Conservation (phyloP, 2,797 vertebrate species). For the Chromis chromis region DNA sequence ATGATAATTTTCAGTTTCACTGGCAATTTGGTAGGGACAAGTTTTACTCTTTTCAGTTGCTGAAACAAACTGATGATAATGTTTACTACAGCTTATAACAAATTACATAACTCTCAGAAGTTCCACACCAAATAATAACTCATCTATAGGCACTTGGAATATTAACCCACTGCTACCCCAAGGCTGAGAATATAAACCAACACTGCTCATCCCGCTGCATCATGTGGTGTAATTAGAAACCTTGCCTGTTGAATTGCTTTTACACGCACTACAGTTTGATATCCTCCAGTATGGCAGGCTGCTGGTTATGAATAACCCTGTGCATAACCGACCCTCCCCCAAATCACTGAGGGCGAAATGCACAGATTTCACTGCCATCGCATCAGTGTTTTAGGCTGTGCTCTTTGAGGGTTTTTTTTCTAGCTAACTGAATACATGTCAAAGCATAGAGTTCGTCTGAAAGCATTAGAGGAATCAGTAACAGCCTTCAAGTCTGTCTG, state of each 20-base stretch:
- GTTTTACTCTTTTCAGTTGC: slow-evolving; percentile 39
- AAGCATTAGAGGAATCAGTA: slow-evolving; percentile 79
- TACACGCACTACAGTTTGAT: slow-evolving; percentile 62
- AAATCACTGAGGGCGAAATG: slow-evolving; percentile 51
- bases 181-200: slow-evolving; percentile 63
- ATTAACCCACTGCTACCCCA: slow-evolving; percentile 60
- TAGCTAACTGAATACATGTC: slow-evolving; percentile 62
- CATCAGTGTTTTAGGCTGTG: slow-evolving; percentile 46
- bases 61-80: slow-evolving; percentile 57
- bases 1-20: slow-evolving; percentile 29
- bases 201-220: slow-evolving; percentile 43
- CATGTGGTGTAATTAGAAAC: slow-evolving; percentile 67
- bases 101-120: slow-evolving; percentile 57
- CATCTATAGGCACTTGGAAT: slow-evolving; percentile 61
- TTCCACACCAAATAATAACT: slow-evolving; percentile 58
- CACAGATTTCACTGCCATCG: slow-evolving; percentile 43
- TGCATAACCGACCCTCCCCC: slow-evolving; percentile 49
- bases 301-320: slow-evolving; percentile 73
- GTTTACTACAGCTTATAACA: slow-evolving; percentile 57
- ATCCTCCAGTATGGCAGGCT: slow-evolving; percentile 64
- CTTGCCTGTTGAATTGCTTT: slow-evolving; percentile 62
- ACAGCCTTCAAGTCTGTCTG: slow-evolving; percentile 74
- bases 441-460: slow-evolving; percentile 68
- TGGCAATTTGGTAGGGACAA: slow-evolving; percentile 25
- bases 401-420: slow-evolving; percentile 38